Conservation (phyloP, 2,797 vertebrate genomes). For the Cossypha caffra region DNA sequence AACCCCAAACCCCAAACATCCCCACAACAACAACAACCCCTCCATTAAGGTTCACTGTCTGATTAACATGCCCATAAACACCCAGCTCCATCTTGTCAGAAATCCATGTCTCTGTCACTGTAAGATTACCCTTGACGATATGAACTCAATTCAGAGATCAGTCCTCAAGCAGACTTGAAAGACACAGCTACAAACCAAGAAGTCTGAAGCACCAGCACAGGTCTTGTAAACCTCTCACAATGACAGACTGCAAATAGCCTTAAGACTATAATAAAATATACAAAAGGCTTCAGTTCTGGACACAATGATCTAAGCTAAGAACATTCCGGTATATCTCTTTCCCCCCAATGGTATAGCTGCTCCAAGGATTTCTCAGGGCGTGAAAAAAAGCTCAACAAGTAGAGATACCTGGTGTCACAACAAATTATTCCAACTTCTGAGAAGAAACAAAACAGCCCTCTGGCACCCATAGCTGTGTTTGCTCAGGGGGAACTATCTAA, state of each 20-base stretch:
- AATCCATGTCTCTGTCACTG: not conserved
- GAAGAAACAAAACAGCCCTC: not conserved
- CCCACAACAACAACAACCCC: not conserved
- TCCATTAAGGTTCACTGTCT: not conserved
- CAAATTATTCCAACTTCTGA: not conserved
- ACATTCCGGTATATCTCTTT: not conserved
- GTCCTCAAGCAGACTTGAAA: not conserved
- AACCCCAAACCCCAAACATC: not conserved
- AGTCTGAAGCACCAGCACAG: not conserved
- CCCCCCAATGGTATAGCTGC: not conserved
- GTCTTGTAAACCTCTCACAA: not conserved
- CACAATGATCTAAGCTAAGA: not conserved
- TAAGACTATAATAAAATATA: not conserved
- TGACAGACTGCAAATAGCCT: not conserved
- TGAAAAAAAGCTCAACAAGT: not conserved
- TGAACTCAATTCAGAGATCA: not conserved
- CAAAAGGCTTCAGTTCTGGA: not conserved
- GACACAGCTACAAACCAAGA: not conserved
- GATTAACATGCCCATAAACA: not conserved
- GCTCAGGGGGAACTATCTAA: not conserved
- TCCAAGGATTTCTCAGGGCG: not conserved
- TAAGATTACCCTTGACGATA: accelerated
- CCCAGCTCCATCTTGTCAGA: not conserved
- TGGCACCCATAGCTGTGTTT: not conserved
- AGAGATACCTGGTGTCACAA: not conserved